A percentile compares a stretch with the other conserved stretches of the same genome.
Evolutionary conservation across 2,888 invertebrate species (phyloP).

Genomic region (Erpobdella octoculata): DNA sequence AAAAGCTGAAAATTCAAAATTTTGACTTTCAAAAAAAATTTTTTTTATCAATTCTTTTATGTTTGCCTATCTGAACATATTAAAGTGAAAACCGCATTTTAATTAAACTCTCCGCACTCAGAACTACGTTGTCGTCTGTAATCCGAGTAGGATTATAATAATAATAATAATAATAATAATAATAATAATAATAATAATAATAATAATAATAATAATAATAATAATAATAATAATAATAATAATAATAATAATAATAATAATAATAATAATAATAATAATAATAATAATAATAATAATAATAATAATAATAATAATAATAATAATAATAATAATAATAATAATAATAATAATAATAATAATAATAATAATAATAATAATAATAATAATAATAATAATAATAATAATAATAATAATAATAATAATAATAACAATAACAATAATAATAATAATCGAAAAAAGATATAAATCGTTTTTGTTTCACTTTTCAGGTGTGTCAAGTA

Average conservation of each 20-base stretch:
- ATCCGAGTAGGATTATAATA: neutral
- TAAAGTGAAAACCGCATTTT: too few relatives aligned
- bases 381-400: constrained; percentile 29
- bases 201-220: neutral
- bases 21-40: neutral
- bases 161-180: neutral
- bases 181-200: constrained; percentile 3
- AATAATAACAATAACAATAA: constrained; percentile 14
- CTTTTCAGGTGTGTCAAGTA: too few relatives aligned
- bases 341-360: constrained; percentile 26
- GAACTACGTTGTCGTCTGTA: too few relatives aligned
- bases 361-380: constrained; percentile 29
- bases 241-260: constrained; percentile 14
- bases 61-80: too few relatives aligned
- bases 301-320: constrained; percentile 25
- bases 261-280: constrained; percentile 25
- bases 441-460: too few relatives aligned
- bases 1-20: too few relatives aligned
- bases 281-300: constrained; percentile 27
- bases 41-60: too few relatives aligned
- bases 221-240: neutral
- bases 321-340: constrained; percentile 27
- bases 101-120: too few relatives aligned
- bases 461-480: too few relatives aligned
- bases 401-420: constrained; percentile 29